Percentiles rank a stretch among this genome's conserved stretches.
Evolutionary conservation across 2,797 vertebrate genomes (phyloP).

Genomic region (Bovichtus variegatus): DNA sequence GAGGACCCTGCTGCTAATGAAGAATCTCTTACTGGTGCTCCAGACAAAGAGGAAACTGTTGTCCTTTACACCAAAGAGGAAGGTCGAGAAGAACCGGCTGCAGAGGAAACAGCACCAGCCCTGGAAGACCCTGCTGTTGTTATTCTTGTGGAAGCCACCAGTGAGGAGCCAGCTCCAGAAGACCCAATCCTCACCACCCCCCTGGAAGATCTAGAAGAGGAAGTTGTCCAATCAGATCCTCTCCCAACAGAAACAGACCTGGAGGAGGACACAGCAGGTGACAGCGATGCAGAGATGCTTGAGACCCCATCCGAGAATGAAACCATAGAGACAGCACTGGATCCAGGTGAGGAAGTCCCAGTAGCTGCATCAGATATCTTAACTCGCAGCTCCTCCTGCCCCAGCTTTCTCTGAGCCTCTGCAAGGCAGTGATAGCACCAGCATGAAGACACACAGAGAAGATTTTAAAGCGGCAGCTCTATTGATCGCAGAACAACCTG

Average conservation of each 20-base stretch:
- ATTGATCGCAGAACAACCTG: conserved; percentile 28
- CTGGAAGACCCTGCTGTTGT: conserved; percentile 12
- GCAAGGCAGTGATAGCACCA: neutral
- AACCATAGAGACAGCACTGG: neutral
- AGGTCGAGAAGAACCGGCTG: neutral
- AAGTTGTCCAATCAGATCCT: conserved; percentile 10
- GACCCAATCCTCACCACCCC: conserved; percentile 7
- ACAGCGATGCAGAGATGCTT: conserved; percentile 10
- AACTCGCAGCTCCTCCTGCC: neutral
- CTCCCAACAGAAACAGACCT: neutral
- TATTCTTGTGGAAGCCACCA: conserved; percentile 8
- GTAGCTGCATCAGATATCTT: conserved; percentile 1
- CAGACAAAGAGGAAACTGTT: conserved; percentile 26
- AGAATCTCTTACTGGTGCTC: conserved; percentile 4
- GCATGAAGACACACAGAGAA: neutral
- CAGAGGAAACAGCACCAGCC: conserved; percentile 1
- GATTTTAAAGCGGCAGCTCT: conserved; percentile 11
- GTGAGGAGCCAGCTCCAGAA: conserved; percentile 18
- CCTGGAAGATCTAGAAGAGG: neutral
- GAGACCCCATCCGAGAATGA: conserved; percentile 10
- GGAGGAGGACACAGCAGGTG: conserved; percentile 10
- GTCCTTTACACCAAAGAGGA: conserved; percentile 3
- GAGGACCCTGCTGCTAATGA: neutral
- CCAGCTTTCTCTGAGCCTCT: neutral
- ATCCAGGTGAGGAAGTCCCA: neutral